These are phyloP conservation scores for Trissolcus japonicus DNA, from an alignment of 2,888 invertebrate species.

Conservation along the genomic window DNA sequence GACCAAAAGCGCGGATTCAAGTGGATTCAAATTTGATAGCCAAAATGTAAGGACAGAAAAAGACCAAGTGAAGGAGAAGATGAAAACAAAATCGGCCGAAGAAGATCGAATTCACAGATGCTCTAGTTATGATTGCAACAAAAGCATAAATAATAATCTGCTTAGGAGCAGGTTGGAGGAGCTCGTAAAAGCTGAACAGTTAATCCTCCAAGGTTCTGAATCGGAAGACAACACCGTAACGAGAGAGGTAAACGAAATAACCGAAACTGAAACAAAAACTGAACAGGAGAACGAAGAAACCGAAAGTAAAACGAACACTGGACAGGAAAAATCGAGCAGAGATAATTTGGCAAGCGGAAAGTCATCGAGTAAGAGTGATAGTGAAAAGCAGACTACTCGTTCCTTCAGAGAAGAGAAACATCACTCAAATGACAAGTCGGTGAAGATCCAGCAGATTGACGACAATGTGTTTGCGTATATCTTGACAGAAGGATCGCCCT, in stretches of 20 bases:
- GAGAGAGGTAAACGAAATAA: too few species aligned
- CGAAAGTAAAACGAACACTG: not conserved
- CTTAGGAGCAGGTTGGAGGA: slow-evolving; percentile 48
- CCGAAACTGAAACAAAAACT: not conserved
- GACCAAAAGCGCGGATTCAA: not conserved
- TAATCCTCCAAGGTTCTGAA: slow-evolving; percentile 17
- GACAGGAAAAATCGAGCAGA: not conserved
- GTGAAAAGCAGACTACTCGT: not conserved
- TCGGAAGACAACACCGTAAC: not conserved
- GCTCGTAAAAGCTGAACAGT: slow-evolving; percentile 48
- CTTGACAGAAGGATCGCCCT: slow-evolving; percentile 71
- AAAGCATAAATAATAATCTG: slow-evolving; percentile 36
- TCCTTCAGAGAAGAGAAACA: slow-evolving; percentile 11
- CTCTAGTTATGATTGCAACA: slow-evolving; percentile 16
- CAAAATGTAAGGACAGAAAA: not conserved
- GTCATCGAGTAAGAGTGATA: slow-evolving; percentile 3
- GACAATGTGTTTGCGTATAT: slow-evolving; percentile 61
- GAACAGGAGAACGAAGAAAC: not conserved
- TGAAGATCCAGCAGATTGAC: slow-evolving; percentile 5
- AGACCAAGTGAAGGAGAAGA: not conserved
- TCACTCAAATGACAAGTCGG: slow-evolving; percentile 5
- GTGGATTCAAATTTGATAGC: not conserved
- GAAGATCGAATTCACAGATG: not conserved
- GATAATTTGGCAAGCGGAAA: not conserved
- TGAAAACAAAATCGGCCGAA: not conserved